These are phyloP conservation scores for Dendronephthya gigantea DNA, from an alignment of 64 coral and sea anemone species.

Conservation along the genomic window DNA sequence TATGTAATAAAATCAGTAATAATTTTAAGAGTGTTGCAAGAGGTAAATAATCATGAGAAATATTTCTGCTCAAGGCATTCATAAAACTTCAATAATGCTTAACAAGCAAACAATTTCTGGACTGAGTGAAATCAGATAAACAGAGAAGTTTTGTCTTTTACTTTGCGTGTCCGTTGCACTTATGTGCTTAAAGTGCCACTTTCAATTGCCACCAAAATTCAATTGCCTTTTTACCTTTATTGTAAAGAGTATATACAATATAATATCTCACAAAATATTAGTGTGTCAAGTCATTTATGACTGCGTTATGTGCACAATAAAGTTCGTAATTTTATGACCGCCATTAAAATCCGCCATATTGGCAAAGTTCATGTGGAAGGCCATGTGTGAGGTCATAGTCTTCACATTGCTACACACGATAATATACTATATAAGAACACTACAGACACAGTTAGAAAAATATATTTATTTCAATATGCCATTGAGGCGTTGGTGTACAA, in stretches of 20 bases:
- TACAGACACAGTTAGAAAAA: background rate
- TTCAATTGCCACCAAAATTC: background rate
- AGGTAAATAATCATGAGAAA: too few species aligned
- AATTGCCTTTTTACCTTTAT: background rate
- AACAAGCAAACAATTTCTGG: too few species aligned
- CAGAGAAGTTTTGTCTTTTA: too few species aligned
- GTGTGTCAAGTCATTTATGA: background rate
- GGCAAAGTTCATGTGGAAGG: background rate
- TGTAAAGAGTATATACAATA: background rate
- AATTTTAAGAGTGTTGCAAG: too few species aligned
- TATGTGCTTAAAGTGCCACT: background rate
- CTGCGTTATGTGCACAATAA: background rate
- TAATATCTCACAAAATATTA: background rate
- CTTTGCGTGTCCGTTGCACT: too few species aligned
- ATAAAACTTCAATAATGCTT: too few species aligned
- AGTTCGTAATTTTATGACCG: background rate
- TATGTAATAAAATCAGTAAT: too few species aligned
- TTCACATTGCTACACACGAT: background rate
- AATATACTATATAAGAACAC: background rate
- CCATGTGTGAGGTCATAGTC: slow-evolving; percentile 15
- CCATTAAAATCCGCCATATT: background rate
- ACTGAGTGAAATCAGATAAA: too few species aligned
- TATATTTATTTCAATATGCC: slow-evolving; percentile 2
- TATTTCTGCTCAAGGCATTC: too few species aligned
- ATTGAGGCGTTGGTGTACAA: background rate